These are phyloP conservation scores for Nasonia vitripennis DNA, from an alignment of 1,140 invertebrate genomes.

Conservation along the genomic window DNA sequence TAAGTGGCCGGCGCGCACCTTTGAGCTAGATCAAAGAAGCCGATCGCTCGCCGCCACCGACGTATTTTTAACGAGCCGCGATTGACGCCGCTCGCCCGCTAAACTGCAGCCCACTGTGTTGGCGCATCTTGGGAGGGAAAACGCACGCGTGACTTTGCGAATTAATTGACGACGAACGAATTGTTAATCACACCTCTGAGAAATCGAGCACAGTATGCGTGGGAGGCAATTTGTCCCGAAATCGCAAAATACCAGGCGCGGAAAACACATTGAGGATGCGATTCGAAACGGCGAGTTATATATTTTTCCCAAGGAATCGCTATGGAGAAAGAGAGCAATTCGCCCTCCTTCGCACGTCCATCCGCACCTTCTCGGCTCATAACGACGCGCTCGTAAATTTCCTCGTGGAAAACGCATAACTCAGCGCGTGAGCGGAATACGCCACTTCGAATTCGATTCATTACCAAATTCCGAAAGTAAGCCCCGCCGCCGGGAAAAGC, in stretches of 20 bases:
- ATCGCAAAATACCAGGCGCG: conserved; percentile 26
- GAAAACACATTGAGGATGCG: conserved; percentile 43
- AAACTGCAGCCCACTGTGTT: no score
- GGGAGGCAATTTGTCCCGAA: neutral
- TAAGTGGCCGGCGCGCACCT: neutral
- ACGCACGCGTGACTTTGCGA: neutral
- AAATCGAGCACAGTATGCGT: no score
- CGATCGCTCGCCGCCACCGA: conserved; percentile 48
- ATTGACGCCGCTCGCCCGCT: neutral
- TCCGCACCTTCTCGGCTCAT: conserved; percentile 42
- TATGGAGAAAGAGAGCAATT: conserved; percentile 2
- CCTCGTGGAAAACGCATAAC: conserved; percentile 41
- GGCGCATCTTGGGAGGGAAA: no score
- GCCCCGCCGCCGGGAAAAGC: neutral
- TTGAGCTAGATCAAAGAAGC: conserved; percentile 4
- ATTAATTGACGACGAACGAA: neutral
- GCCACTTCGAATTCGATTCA: conserved; percentile 45
- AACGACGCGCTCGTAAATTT: conserved; percentile 44
- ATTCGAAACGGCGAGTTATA: conserved; percentile 48
- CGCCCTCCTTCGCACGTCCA: conserved; percentile 31
- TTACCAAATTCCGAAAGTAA: conserved; percentile 46
- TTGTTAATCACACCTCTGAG: no score
- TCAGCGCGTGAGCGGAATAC: conserved; percentile 43
- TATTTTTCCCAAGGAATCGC: conserved; percentile 2
- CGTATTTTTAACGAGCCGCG: conserved; percentile 37